phyloP scores from a whole-genome alignment of 2,888 invertebrate species.

The Agrochola macilenta region DNA sequence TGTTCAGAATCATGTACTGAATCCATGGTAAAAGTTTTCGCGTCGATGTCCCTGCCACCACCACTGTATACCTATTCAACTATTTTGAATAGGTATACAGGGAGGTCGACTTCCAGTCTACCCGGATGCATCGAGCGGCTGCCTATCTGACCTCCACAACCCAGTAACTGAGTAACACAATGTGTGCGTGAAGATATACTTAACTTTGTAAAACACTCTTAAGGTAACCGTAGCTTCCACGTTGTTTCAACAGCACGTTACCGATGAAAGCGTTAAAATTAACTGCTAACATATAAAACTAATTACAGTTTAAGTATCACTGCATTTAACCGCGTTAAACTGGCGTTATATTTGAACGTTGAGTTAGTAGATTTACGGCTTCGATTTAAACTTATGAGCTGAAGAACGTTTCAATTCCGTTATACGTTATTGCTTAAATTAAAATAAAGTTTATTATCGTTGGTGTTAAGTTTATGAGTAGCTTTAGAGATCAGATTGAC shows the following conservation, averaged over 20 bases:
- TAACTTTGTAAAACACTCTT: background rate
- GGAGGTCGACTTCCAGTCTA: background rate
- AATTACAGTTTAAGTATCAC: conserved; percentile 48
- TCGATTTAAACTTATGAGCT: conserved; percentile 54
- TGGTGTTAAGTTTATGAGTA: conserved; percentile 19
- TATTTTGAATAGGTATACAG: too few relatives aligned
- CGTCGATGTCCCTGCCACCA: too few relatives aligned
- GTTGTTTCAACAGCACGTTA: conserved; percentile 33
- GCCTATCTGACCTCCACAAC: background rate
- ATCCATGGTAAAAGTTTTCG: too few relatives aligned
- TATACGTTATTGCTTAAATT: conserved; percentile 17
- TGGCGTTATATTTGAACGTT: conserved; percentile 68
- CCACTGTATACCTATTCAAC: too few relatives aligned
- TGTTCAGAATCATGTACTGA: too few relatives aligned
- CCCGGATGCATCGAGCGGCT: background rate
- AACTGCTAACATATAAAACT: conserved; percentile 53
- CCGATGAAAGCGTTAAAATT: conserved; percentile 35
- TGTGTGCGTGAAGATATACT: background rate
- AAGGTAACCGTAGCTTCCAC: background rate
- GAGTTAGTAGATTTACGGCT: conserved; percentile 67
- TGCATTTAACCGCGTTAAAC: conserved; percentile 39
- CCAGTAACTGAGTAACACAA: background rate
- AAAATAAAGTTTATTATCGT: conserved; percentile 5
- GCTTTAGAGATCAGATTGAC: conserved; percentile 5
- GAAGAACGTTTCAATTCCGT: conserved; percentile 44